Base-by-base conservation (phyloP, 2,113 vertebrate genomes). In the Labeo rohita region DNA sequence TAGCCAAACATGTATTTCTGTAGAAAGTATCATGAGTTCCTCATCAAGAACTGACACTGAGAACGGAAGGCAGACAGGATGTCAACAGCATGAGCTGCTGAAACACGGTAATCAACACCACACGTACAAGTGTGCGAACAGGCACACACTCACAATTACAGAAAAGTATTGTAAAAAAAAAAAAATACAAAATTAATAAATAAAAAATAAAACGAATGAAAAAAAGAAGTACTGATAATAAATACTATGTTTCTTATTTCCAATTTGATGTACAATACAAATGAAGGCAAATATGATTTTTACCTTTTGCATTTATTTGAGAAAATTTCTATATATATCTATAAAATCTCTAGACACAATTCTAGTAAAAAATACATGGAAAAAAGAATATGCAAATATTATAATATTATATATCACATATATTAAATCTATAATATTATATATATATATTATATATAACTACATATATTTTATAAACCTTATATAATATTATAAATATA, bases 31-130 rank as follows among this genome's bases (percentile, higher is more conserved):
- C 66, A 87, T 43, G 63, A 87, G 84, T 76, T 72, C 73, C 86
- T 85, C 8, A 70, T 74, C 79, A 75, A 11, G 23, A 56, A 75
- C 63, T 84, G 70, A 87, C 56, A 78, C 12, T 84, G 49, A 39
- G 79, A 61, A 56, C 50, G 54, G 85, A 87, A 89, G 77, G 86
- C 78, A 88, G 87, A 59, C 87, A 88, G 89, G 87, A 90, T 87
- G 89, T 90, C 85, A 87, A 88, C 85, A 87, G 45, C 66, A 75
- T 85, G 80, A 80, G 76, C 77, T 78, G 68, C 56, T 75, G 82
- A 63, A 85, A 49, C 52, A 76, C 66, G 1, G 45, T 72, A 45
- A 85, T 78, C 80, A 82, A 83, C 68, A 89, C 28, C 87, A 85
- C 66, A 80, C 78, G 34, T 21, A 88, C 87, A 85, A 87, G 87